Evolutionary conservation across 37 sponge, comb jelly and placozoan genomes (phyloP), one percentile per base, ranked within the genome.

Genomic region (Haliclona indistincta): DNA sequence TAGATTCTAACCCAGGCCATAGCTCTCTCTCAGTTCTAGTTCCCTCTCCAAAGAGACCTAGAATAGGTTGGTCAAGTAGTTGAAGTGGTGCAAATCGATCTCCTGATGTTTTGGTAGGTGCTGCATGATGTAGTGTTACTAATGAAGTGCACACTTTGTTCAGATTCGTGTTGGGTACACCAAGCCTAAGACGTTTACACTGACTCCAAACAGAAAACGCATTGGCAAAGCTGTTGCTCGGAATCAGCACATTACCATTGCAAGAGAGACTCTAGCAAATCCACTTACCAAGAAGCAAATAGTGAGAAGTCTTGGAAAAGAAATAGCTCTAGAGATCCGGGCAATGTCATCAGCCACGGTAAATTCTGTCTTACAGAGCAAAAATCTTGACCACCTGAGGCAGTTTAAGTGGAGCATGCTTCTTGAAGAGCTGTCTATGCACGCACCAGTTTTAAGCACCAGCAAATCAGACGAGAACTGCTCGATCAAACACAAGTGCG

Each of bases 221-320:
- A 3, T 73, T 13, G 73, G 13, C 4, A 73, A 73, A 53, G 73
- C 73, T 25, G 15, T 52, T 52, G 73, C 73, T 20, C n/a, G 73
- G 30, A 73, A 34, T 11, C 52, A 56, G 30, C 28, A 73, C 4
- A 52, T 30, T 6, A 43, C 39, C 2, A 25, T 47, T 51, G 73
- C 73, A 5, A 11, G 26, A 3, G 54, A 77, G 45, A 22, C 38
- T 30, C 28, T 60, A 23, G 51, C 42, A 35, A 44, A 65, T 30
- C 54, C 62, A 23, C 28, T 22, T 43, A 41, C 25, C 28, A 64
- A 53, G 38, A 41, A 42, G 22, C 45, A 77, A 20, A 39, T 77
- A 30, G 38, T 66, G 54, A 20, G 38, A 58, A 11, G 25, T 6
- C 20, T 47, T 28, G 44, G 71, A 28, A 43, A 23, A 44, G 71